phyloP scores from a whole-genome alignment of 2,888 invertebrate genomes.

The Lordiphosa fenestrarum region DNA sequence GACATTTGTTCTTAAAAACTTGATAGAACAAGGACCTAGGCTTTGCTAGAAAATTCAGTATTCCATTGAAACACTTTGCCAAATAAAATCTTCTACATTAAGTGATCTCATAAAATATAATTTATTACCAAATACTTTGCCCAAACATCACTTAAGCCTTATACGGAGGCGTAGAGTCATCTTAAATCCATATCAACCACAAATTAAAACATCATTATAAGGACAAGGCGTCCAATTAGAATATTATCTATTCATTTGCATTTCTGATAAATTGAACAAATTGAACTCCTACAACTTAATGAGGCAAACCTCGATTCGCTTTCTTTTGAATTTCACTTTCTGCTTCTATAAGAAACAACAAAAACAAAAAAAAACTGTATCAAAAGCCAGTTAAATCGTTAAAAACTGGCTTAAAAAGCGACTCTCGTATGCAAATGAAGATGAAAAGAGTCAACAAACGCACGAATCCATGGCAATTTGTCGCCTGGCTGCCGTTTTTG shows the following conservation, averaged over 20 bases:
- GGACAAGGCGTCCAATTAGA: conserved; percentile 47
- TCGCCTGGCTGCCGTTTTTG: conserved; percentile 36
- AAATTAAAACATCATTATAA: conserved; percentile 50
- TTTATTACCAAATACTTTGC: not conserved
- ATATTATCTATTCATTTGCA: conserved; percentile 46
- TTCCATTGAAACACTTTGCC: too few relatives aligned
- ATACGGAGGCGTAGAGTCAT: conserved; percentile 40
- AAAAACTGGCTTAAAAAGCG: conserved; percentile 49
- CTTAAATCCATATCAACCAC: conserved; percentile 19
- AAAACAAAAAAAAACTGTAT: conserved; percentile 22
- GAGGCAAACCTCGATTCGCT: conserved; percentile 41
- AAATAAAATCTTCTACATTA: too few relatives aligned
- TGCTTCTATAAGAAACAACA: not conserved
- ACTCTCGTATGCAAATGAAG: conserved; percentile 57
- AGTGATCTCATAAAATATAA: too few relatives aligned
- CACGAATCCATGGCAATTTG: conserved; percentile 60
- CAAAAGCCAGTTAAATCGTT: conserved; percentile 31
- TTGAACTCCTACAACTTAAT: conserved; percentile 67
- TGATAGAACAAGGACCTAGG: too few relatives aligned
- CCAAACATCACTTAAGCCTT: conserved; percentile 17
- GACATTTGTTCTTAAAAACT: too few relatives aligned
- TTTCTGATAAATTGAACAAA: conserved; percentile 50
- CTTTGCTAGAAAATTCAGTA: too few relatives aligned
- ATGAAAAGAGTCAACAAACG: conserved; percentile 60
- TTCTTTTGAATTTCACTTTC: conserved; percentile 67